A percentile compares a stretch with the other conserved stretches of the same genome.
Evolutionary conservation across 2,888 invertebrate species (phyloP).

Genomic region (Cheilosia vulpina): DNA sequence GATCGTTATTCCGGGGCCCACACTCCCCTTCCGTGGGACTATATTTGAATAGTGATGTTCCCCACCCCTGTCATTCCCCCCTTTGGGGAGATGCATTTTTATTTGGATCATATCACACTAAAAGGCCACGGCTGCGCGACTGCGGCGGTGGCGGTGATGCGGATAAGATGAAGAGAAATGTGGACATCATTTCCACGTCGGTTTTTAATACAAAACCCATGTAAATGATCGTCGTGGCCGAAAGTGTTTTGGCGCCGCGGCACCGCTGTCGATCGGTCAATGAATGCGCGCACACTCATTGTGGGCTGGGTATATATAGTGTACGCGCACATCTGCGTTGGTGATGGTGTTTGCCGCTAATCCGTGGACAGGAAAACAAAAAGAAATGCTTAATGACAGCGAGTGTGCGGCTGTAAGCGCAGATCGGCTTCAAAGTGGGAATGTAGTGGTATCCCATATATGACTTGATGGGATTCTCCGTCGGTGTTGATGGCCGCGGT

Average conservation of each 20-base stretch:
- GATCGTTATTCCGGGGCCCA: conserved; percentile 30
- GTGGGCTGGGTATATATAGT: conserved; percentile 23
- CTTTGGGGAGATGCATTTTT: conserved; percentile 42
- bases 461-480: conserved; percentile 24
- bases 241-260: conserved; percentile 78
- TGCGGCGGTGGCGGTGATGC: conserved; percentile 30
- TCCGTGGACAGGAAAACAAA: conserved; percentile 13
- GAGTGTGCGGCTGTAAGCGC: conserved; percentile 38
- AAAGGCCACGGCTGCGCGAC: conserved; percentile 24
- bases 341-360: conserved; percentile 35
- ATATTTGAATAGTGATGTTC: neutral
- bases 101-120: conserved; percentile 72
- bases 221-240: conserved; percentile 77
- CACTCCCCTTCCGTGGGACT: neutral
- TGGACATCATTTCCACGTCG: conserved; percentile 76
- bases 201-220: conserved; percentile 77
- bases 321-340: neutral
- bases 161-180: conserved; percentile 76
- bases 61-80: neutral
- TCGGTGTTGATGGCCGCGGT: conserved; percentile 38
- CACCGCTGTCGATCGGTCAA: conserved; percentile 46
- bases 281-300: conserved; percentile 54
- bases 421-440: conserved; percentile 58
- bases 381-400: conserved; percentile 43
- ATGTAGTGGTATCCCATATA: conserved; percentile 56